Base-by-base conservation (phyloP, 2,113 vertebrate species). In the Onychorhynchus coronatus region DNA sequence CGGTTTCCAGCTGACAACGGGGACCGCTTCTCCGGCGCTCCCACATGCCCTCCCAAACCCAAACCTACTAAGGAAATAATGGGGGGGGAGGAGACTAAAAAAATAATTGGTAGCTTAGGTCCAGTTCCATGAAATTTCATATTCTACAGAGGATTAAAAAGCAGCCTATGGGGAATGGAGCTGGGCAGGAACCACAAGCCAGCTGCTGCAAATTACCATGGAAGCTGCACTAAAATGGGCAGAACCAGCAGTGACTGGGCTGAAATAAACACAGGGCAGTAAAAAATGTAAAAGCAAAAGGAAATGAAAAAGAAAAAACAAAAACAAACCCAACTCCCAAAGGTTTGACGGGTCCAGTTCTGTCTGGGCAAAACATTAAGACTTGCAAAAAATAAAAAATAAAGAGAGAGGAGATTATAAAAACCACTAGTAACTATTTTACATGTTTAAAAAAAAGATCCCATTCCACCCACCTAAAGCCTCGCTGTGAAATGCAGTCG, bases 401-500 rank as follows among this genome's bases (percentile, higher is more conserved):
- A 95, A 95, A 97, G 92, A 97, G 95, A 96, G 93, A 97, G 97
- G 85, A 98, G 96, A 96, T 96, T 97, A 97, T 97, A 97, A 97
- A 98, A 97, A 89, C 89, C 96, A 97, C 96, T 95, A 78, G 86
- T 97, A 95, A 97, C 97, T 97, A 97, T 97, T 94, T 95, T 97
- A 96, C 63, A 97, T 96, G 96, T 98, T 96, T 97, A 56, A 98
- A 98, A 98, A 98, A 98, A 96, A 95, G 97, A 96, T 94, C 96
- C 97, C 96, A 93, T 95, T 95, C 97, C 97, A 97, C 97, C 98
- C 98, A 98, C 96, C 96, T 96, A 98, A 97, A 98, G 97, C 97
- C 97, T 98, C 37, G 96, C 96, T 97, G 97, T 98, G 97, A 98
- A 97, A 97, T 88, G 94, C 67, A 94, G 97, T 95, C 85, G 96